Conservation (phyloP, 30 jellyfish, hydroid and myxozoan species). For the Sanderia malayensis region DNA sequence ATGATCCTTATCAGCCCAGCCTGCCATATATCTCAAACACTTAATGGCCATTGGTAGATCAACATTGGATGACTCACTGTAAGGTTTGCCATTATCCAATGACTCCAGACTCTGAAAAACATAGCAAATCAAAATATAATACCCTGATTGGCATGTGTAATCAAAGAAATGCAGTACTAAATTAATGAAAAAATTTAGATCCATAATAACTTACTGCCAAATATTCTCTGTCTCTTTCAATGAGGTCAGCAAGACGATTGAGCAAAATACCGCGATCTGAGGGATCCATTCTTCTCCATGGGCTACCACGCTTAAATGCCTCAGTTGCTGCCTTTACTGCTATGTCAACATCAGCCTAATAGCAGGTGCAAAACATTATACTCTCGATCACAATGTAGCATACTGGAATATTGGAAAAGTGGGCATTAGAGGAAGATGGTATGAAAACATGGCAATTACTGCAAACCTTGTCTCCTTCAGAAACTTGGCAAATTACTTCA, state of each 20-base stretch:
- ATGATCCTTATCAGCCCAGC: constrained; percentile 82
- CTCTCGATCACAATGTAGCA: no score
- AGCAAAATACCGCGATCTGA: constrained; percentile 78
- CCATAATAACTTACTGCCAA: constrained; percentile 71
- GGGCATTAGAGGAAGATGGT: no score
- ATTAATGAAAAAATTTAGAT: neutral
- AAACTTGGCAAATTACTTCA: constrained; percentile 66
- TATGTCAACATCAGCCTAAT: constrained; percentile 92
- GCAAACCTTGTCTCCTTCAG: constrained; percentile 85
- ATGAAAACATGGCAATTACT: no score
- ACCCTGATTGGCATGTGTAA: no score
- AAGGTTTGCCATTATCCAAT: constrained; percentile 80
- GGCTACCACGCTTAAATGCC: constrained; percentile 85
- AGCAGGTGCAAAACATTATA: no score
- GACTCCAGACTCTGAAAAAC: constrained; percentile 60
- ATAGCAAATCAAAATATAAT: no score
- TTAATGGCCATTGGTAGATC: constrained; percentile 43
- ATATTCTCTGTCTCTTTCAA: constrained; percentile 77
- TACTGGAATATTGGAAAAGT: no score
- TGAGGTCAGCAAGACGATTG: constrained; percentile 80
- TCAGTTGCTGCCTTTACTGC: constrained; percentile 95
- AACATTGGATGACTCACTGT: constrained; percentile 22
- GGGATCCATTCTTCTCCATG: constrained; percentile 89
- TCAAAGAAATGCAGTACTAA: neutral
- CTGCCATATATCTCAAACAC: constrained; percentile 74